phyloP scores from a whole-genome alignment of 2,113 vertebrate species.

The Lamprologus sp. region DNA sequence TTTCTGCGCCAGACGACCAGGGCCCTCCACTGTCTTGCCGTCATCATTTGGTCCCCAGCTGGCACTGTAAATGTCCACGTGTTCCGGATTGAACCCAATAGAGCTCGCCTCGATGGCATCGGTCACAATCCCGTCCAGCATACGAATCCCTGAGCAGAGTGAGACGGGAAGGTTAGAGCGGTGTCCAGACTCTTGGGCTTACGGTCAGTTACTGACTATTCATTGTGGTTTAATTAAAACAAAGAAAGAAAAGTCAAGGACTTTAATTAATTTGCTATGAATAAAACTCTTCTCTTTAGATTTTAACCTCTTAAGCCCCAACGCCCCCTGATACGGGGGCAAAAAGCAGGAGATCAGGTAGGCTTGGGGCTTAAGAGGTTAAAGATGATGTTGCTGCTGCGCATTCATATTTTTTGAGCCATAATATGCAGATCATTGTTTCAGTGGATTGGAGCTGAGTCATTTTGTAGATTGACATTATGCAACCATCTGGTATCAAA shows the following conservation, averaged over 20 bases:
- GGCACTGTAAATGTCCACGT: conserved; percentile 97
- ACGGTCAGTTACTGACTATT: not conserved
- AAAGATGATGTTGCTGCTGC: not conserved
- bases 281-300: not conserved
- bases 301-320: not conserved
- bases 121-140: conserved; percentile 96
- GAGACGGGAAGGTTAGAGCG: not conserved
- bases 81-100: conserved; percentile 92
- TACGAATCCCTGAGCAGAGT: conserved; percentile 81
- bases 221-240: not conserved
- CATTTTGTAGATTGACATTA: conserved; percentile 13
- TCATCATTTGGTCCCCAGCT: conserved; percentile 99
- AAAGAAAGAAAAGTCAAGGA: not conserved
- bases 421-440: not conserved
- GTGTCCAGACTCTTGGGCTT: not conserved
- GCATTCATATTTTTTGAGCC: not conserved
- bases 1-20: conserved; percentile 90
- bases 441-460: not conserved
- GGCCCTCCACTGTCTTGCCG: conserved; percentile 95
- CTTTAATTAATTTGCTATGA: not conserved
- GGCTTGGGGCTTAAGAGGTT: not conserved
- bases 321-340: no score
- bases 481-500: not conserved
- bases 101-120: conserved; percentile 98
- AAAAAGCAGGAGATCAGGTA: no score